These are phyloP conservation scores for Theodoxus fluviatilis DNA, from an alignment of 2,888 invertebrate species.

Conservation along the genomic window DNA sequence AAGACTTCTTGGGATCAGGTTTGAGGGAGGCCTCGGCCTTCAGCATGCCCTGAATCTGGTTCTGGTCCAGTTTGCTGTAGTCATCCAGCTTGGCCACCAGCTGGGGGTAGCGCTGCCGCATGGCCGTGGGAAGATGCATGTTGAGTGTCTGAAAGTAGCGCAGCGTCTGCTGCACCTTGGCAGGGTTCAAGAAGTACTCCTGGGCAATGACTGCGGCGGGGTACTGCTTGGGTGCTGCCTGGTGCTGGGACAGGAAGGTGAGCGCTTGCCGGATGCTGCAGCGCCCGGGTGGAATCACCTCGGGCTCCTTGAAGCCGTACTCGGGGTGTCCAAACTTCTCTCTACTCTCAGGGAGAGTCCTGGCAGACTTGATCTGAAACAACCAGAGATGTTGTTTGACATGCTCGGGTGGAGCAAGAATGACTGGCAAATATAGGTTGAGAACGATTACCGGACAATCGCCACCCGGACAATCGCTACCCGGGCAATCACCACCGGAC, in stretches of 20 bases:
- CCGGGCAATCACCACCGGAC: no score
- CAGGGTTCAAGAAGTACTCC: slow-evolving; percentile 75
- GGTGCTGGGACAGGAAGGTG: slow-evolving; percentile 74
- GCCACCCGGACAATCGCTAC: no score
- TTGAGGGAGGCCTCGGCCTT: no score
- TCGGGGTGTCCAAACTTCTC: slow-evolving; percentile 70
- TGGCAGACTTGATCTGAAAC: slow-evolving; percentile 49
- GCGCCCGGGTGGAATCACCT: slow-evolving; percentile 71
- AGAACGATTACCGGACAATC: no score
- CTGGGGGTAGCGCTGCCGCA: slow-evolving; percentile 28
- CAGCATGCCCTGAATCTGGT: no score
- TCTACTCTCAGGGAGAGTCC: slow-evolving; percentile 72
- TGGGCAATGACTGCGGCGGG: slow-evolving; percentile 73
- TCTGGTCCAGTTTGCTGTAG: no score
- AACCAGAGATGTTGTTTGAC: no score
- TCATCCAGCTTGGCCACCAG: slow-evolving; percentile 21
- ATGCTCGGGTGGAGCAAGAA: no score
- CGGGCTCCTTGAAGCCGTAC: slow-evolving; percentile 76
- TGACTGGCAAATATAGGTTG: no score
- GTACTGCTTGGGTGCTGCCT: slow-evolving; percentile 71
- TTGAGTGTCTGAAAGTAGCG: slow-evolving; percentile 76
- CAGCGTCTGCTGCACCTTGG: slow-evolving; percentile 72
- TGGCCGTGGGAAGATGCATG: slow-evolving; percentile 70
- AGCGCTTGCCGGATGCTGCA: slow-evolving; percentile 74
- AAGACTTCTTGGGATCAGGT: no score